phyloP scores from a whole-genome alignment of 2,888 invertebrate genomes.

The Philonicus albiceps region DNA sequence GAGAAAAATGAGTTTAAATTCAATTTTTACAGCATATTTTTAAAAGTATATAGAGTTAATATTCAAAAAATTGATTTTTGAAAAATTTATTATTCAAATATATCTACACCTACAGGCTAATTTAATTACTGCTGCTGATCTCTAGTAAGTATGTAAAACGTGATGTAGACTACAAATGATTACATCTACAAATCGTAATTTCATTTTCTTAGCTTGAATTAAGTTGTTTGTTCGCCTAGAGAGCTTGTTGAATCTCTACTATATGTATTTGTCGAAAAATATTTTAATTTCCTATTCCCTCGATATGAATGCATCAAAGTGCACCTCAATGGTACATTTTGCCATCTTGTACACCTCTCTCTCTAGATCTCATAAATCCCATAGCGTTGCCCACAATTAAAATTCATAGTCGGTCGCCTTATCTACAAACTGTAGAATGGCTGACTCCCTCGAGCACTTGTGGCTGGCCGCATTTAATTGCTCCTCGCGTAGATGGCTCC shows the following conservation, averaged over 20 bases:
- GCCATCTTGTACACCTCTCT: background rate
- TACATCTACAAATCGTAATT: no score
- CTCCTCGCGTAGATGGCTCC: background rate
- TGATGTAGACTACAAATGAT: no score
- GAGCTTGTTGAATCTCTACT: background rate
- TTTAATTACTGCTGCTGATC: no score
- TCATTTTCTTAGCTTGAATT: no score
- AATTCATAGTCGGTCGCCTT: background rate
- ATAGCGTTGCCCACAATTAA: background rate
- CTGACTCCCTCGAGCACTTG: background rate
- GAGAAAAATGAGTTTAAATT: no score
- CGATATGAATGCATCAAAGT: background rate
- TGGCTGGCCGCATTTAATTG: slow-evolving; percentile 15
- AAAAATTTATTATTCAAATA: no score
- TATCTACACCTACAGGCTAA: no score
- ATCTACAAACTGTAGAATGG: background rate
- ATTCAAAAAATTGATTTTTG: no score
- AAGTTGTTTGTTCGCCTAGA: no score
- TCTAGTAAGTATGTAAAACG: no score
- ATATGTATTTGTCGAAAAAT: background rate
- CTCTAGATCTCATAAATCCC: background rate
- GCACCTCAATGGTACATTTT: background rate
- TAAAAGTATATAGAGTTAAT: no score
- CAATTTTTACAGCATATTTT: no score
- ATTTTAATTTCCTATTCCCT: background rate